Evolutionary conservation across 2,797 vertebrate genomes (phyloP).

Genomic region (Thamnophis elegans): DNA sequence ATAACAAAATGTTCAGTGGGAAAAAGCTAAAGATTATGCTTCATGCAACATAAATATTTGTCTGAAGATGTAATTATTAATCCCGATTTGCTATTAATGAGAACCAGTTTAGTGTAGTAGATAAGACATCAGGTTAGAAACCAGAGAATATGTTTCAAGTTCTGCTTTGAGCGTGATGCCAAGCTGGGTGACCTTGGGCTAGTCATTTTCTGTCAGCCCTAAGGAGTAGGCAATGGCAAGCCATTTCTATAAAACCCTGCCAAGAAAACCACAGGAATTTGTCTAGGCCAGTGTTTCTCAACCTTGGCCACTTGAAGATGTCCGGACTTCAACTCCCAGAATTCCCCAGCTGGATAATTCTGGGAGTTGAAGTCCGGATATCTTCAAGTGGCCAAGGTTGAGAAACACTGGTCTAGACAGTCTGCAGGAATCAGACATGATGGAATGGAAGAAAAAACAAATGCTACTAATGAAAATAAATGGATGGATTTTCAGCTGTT

Average conservation of each 20-base stretch:
- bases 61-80: background rate
- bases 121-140: background rate
- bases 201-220: background rate
- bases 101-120: background rate
- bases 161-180: background rate
- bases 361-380: too few relatives aligned
- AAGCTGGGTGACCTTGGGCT: background rate
- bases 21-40: conserved; percentile 5
- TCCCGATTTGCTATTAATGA: conserved; percentile 9
- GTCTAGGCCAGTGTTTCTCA: too few relatives aligned
- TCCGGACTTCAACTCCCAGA: too few relatives aligned
- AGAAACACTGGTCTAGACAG: background rate
- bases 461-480: conserved; percentile 4
- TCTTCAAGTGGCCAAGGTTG: too few relatives aligned
- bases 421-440: conserved; percentile 35
- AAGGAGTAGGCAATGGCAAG: background rate
- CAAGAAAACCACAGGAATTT: background rate
- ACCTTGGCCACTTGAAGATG: too few relatives aligned
- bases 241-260: background rate
- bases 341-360: too few relatives aligned
- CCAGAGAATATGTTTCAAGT: background rate
- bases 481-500: background rate
- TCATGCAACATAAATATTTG: background rate
- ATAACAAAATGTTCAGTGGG: background rate
- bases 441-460: conserved; percentile 42